Evolutionary conservation across 2,888 invertebrate genomes (phyloP), one percentile per base, ranked within the genome.

Genomic region (Leptothorax acervorum): DNA sequence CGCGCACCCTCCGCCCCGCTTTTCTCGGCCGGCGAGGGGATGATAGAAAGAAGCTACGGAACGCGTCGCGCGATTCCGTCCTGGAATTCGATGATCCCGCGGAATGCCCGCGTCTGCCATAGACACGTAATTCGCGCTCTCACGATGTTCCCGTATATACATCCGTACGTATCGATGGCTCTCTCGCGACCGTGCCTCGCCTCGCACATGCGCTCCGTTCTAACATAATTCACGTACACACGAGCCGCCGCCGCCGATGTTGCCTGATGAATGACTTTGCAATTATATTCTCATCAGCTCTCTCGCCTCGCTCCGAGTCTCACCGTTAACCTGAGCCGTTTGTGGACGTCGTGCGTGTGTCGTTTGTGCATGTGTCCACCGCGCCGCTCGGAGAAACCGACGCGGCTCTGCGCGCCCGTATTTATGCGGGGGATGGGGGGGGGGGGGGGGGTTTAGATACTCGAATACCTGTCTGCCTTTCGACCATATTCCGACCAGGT

Each of bases 261-360:
- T 90, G 88, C 87, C 89, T 92, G 92, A 92, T 91, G 92, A 92
- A 92, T 92, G 92, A 92, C 92, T 91, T 83, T 84, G 92, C 92
- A 91, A 92, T 91, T 92, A 91, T 90, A 91, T 88, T 90, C 91
- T 86, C 91, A 88, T 91, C 90, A 85, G 73, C 81, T 85, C 86
- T 79, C 79, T 81, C 79, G 55, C 35, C 74, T 84, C 76, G 83
- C 76, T 68, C 74, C 42, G 73, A 48, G 31, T 60, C 82, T 55
- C 81, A 83, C 85, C 83, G 85, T 85, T 89, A 86, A 82, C 74
- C 62, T 35, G 74, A 74, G 42, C 53, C 79, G 55, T 6, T 66
- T 85, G 76, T 48, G 74, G 57, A 66, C 55, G 35, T 48, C 57
- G 18, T 63, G 55, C 62, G 53, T 48, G 45, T 57, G 57, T 63